phyloP scores from a whole-genome alignment of 1,140 invertebrate species.

The Aphidius ervi region DNA sequence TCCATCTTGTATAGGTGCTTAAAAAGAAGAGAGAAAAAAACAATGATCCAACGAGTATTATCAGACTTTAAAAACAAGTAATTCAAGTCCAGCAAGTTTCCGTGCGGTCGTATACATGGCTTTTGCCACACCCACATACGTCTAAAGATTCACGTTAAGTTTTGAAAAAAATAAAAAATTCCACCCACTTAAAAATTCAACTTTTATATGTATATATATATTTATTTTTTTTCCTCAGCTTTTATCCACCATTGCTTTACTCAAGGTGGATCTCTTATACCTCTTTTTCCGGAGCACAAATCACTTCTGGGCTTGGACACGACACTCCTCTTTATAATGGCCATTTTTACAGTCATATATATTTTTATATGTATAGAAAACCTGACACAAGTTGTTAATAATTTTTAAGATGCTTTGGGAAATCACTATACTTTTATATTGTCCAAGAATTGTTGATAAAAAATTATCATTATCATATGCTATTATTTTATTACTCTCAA shows the following conservation, averaged over 20 bases:
- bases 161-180: constrained; percentile 28
- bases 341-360: constrained; percentile 7
- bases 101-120: not conserved
- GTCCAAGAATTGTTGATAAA: no score
- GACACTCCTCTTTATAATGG: constrained; percentile 34
- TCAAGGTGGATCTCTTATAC: constrained; percentile 20
- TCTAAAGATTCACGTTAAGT: constrained; percentile 15
- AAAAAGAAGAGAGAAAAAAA: no score
- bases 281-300: constrained; percentile 33
- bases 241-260: constrained; percentile 20
- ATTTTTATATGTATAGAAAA: no score
- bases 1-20: no score
- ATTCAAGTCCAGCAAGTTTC: not conserved
- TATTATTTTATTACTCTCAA: no score
- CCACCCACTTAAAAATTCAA: constrained; percentile 27
- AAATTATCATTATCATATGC: no score
- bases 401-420: no score
- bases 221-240: constrained; percentile 9
- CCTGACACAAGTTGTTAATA: no score
- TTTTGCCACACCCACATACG: constrained; percentile 32
- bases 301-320: constrained; percentile 30
- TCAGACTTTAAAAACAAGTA: no score
- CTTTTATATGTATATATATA: no score
- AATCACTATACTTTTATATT: no score
- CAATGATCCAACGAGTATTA: no score